Evolutionary conservation across 2,113 vertebrate genomes (phyloP).

Genomic region (Setophaga kirtlandii): DNA sequence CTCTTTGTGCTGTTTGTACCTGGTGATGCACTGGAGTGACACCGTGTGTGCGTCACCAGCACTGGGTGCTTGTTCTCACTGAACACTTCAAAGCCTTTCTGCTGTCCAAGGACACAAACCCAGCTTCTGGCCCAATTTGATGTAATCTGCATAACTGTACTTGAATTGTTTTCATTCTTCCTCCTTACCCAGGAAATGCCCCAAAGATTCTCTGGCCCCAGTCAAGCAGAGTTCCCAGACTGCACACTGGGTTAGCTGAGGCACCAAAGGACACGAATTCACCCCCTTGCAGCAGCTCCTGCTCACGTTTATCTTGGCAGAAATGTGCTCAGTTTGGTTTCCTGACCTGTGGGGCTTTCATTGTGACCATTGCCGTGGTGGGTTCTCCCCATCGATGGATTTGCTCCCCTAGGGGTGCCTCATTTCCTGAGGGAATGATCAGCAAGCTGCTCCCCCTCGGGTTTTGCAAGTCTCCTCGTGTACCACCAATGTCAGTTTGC

Average conservation of each 20-base stretch:
- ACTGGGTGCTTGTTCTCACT: neutral
- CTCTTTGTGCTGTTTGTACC: neutral
- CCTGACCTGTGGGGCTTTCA: neutral
- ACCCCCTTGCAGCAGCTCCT: neutral
- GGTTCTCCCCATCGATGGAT: accelerated
- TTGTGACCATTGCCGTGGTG: accelerated
- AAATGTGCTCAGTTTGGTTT: neutral
- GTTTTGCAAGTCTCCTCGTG: neutral
- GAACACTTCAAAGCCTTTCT: neutral
- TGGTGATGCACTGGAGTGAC: accelerated
- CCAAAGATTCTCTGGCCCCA: neutral
- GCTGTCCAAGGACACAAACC: neutral
- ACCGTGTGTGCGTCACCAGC: accelerated
- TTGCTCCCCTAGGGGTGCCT: neutral
- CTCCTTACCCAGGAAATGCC: neutral
- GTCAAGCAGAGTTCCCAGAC: neutral
- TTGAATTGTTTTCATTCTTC: neutral
- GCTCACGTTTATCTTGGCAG: neutral
- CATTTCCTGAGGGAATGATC: neutral
- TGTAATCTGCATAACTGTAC: neutral
- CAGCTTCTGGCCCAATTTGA: neutral
- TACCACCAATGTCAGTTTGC: neutral
- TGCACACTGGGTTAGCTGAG: neutral
- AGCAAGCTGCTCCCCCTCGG: neutral
- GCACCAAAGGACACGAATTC: neutral